Percentiles rank a stretch among this genome's conserved stretches.
Conservation (phyloP, 2,888 invertebrate genomes). For the Teleiodes luculella region DNA sequence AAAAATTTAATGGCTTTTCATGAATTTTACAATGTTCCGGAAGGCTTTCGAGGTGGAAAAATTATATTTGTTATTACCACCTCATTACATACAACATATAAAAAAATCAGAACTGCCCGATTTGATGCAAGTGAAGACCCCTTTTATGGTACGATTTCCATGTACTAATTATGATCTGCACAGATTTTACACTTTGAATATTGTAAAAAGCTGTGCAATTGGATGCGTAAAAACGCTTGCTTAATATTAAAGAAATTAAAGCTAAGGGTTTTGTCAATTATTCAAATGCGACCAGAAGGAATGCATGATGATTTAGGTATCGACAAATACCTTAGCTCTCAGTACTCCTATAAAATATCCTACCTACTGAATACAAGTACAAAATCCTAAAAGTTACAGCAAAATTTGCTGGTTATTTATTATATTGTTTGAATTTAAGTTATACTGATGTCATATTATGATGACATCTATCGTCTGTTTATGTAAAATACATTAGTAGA, state of each 20-base stretch:
- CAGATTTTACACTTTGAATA: neutral
- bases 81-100: too few relatives aligned
- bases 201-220: neutral
- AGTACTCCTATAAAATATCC: constrained; percentile 1
- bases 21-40: too few relatives aligned
- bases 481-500: constrained; percentile 17
- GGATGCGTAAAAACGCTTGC: neutral
- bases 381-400: constrained; percentile 9
- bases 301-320: neutral
- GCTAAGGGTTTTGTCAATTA: neutral
- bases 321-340: neutral
- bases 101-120: too few relatives aligned
- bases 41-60: too few relatives aligned
- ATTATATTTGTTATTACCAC: too few relatives aligned
- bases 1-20: too few relatives aligned
- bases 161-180: too few relatives aligned
- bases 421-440: constrained; percentile 7
- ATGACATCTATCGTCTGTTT: neutral
- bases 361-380: constrained; percentile 13
- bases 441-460: neutral
- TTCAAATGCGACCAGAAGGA: neutral
- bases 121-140: too few relatives aligned
- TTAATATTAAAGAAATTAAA: neutral
- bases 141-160: too few relatives aligned
- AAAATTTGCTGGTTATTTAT: neutral